A percentile compares a stretch with the other conserved stretches of the same genome.
phyloP scores from a whole-genome alignment of 2,888 invertebrate species.

The Aromia moschata region DNA sequence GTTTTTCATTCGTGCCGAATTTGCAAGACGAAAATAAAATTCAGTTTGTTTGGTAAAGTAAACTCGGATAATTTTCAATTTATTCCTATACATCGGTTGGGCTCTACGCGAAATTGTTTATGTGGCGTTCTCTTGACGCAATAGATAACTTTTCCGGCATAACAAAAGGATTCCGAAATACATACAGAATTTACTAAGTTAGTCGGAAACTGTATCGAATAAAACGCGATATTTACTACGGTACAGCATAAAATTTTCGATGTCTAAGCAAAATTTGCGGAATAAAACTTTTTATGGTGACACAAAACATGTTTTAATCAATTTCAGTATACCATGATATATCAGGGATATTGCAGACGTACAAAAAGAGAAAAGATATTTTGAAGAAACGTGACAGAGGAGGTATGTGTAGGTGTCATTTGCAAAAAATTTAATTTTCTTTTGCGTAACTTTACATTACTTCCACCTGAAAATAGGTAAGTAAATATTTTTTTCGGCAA shows the following conservation, averaged over 20 bases:
- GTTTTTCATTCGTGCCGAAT: no score
- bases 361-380: no score
- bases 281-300: constrained; percentile 45
- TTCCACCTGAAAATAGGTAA: no score
- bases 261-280: constrained; percentile 36
- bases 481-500: no score
- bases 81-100: background rate
- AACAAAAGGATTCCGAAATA: background rate
- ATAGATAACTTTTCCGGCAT: constrained; percentile 8
- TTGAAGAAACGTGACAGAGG: no score
- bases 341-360: no score
- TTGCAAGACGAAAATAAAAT: background rate
- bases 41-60: background rate
- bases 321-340: no score
- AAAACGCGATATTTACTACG: constrained; percentile 33
- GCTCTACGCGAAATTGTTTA: background rate
- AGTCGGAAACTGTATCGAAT: constrained; percentile 31
- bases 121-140: background rate
- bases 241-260: constrained; percentile 34
- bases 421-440: no score
- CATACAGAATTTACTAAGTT: constrained; percentile 31
- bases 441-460: no score
- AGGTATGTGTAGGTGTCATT: no score
- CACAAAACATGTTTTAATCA: constrained; percentile 52
- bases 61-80: background rate